Evolutionary conservation across 1,140 invertebrate species (phyloP).

Genomic region (Protaetia brevitarsis): DNA sequence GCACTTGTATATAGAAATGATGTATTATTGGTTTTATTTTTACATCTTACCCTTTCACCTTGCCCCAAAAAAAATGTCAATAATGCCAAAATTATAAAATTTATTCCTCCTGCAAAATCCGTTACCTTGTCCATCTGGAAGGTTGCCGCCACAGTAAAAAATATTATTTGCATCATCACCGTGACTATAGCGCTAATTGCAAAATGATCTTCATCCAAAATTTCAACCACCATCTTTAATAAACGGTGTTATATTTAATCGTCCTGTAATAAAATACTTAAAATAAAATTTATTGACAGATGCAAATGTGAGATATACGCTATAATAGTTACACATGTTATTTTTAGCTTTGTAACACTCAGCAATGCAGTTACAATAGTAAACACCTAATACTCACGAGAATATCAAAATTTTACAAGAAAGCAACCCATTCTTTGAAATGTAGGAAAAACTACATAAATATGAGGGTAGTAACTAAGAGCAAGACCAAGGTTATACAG

Average conservation of each 20-base stretch:
- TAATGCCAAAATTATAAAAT: slow-evolving; percentile 85
- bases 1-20: neutral
- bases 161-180: slow-evolving; percentile 81
- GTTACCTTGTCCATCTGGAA: slow-evolving; percentile 88
- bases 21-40: neutral
- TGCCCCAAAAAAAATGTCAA: slow-evolving; percentile 83
- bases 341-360: no score
- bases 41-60: slow-evolving; percentile 61
- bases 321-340: no score
- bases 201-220: slow-evolving; percentile 82
- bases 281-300: no score
- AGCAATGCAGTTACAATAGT: no score
- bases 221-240: slow-evolving; percentile 59
- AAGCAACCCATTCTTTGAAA: no score
- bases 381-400: no score
- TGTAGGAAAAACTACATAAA: neutral
- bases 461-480: neutral
- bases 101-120: slow-evolving; percentile 87
- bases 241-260: neutral
- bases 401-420: no score
- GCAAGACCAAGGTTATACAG: slow-evolving; percentile 22
- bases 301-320: no score
- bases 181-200: slow-evolving; percentile 86
- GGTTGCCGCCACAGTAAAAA: slow-evolving; percentile 79
- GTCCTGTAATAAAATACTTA: neutral